These are phyloP conservation scores for Coreius guichenoti DNA, from an alignment of 2,797 vertebrate species.

Conservation along the genomic window DNA sequence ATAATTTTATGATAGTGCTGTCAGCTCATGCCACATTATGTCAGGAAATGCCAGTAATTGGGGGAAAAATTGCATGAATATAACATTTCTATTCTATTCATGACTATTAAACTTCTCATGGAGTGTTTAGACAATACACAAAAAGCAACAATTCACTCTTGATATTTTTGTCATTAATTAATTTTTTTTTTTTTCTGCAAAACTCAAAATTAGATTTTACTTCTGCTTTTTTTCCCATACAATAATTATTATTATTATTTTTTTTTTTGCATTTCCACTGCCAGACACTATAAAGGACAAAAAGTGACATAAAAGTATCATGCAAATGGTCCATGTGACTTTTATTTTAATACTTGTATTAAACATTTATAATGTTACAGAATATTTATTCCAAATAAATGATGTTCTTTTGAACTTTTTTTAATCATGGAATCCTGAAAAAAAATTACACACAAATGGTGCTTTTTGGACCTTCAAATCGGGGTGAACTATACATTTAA, in stretches of 20 bases:
- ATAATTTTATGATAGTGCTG: constrained; percentile 2
- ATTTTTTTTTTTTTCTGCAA: background rate
- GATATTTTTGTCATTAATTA: background rate
- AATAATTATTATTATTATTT: no score
- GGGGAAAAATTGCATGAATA: background rate
- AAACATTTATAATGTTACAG: no score
- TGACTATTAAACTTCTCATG: background rate
- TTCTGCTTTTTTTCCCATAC: background rate
- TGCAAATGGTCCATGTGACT: background rate
- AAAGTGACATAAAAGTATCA: background rate
- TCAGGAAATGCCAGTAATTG: constrained; percentile 4
- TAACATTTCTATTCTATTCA: background rate
- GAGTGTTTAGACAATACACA: background rate
- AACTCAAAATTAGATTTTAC: background rate
- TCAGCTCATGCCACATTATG: constrained; percentile 12
- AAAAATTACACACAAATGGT: background rate
- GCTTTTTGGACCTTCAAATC: background rate
- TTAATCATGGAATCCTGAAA: background rate
- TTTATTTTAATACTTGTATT: background rate
- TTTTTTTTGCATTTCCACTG: background rate
- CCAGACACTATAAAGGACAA: background rate
- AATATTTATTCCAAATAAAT: no score
- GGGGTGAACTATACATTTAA: background rate
- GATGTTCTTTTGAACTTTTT: no score
- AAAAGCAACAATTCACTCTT: background rate